A percentile compares a stretch with the other conserved stretches of the same genome.
These are phyloP conservation scores for Linepithema humile DNA, from an alignment of 1,140 invertebrate species.

Conservation along the genomic window DNA sequence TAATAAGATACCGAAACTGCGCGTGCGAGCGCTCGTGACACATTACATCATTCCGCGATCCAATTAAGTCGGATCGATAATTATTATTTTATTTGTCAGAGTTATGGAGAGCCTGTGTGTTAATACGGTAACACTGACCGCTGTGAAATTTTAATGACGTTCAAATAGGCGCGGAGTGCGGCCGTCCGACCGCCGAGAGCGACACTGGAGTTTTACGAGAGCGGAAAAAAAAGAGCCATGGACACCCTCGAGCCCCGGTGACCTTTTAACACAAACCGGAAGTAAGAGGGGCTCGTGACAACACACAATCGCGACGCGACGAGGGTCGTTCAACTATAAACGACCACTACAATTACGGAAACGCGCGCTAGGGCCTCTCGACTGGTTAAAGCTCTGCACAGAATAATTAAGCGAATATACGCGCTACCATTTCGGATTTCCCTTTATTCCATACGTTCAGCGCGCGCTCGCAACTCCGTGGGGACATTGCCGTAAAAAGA, in stretches of 20 bases:
- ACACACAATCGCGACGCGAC: conserved; percentile 75
- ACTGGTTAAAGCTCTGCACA: conserved; percentile 66
- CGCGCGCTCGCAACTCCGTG: background rate
- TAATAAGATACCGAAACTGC: conserved; percentile 26
- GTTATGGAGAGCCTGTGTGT: background rate
- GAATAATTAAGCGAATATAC: conserved; percentile 76
- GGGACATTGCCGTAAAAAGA: background rate
- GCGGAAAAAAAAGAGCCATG: conserved; percentile 21
- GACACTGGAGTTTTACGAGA: conserved; percentile 21
- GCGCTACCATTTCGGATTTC: conserved; percentile 64
- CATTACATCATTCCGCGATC: conserved; percentile 19
- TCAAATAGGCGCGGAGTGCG: background rate
- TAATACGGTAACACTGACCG: background rate
- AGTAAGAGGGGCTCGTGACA: conserved; percentile 74
- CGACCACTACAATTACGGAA: conserved; percentile 81
- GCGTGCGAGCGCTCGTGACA: background rate
- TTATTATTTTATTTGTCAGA: conserved; percentile 38
- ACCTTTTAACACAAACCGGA: conserved; percentile 72
- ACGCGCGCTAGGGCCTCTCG: conserved; percentile 55
- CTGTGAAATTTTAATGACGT: conserved; percentile 44
- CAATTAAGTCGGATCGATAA: conserved; percentile 41
- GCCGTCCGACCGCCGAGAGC: conserved; percentile 1
- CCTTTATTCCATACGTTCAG: conserved; percentile 38
- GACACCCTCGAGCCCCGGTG: conserved; percentile 53
- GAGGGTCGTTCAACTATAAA: conserved; percentile 81